phyloP scores from a whole-genome alignment of 2,113 vertebrate species.

The Chinchilla lanigera region DNA sequence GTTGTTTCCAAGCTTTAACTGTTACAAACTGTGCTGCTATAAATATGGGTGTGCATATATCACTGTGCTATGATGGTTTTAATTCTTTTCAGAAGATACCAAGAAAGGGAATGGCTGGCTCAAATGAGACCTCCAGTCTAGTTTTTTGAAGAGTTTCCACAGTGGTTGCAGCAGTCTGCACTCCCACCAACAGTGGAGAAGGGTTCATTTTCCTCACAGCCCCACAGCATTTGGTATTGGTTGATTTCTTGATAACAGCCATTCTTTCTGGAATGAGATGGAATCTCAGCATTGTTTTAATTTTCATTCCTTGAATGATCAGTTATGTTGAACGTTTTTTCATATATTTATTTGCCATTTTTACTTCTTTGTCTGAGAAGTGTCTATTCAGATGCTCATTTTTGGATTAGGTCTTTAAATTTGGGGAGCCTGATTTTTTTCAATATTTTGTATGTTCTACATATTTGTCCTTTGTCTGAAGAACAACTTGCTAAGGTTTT shows the following conservation, averaged over 20 bases:
- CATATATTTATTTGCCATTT: background rate
- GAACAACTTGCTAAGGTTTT: background rate
- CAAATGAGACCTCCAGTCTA: background rate
- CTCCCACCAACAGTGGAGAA: background rate
- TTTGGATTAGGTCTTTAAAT: background rate
- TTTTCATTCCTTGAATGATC: background rate
- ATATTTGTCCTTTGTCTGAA: background rate
- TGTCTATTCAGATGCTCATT: background rate
- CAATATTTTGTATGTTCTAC: background rate
- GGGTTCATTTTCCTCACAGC: background rate
- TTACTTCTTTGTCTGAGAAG: background rate
- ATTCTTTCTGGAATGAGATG: background rate
- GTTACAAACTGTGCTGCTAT: background rate
- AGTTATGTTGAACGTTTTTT: background rate
- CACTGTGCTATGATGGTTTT: background rate
- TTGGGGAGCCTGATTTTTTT: background rate
- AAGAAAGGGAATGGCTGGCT: background rate
- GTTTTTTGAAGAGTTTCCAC: background rate
- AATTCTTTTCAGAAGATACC: background rate
- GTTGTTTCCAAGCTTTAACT: background rate
- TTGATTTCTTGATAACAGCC: background rate
- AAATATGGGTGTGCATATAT: background rate
- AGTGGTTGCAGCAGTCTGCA: no score
- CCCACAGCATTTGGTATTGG: background rate
- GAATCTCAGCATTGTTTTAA: background rate